Evolutionary conservation across 2,113 vertebrate species (phyloP).

Genomic region (Lagopus leucura): DNA sequence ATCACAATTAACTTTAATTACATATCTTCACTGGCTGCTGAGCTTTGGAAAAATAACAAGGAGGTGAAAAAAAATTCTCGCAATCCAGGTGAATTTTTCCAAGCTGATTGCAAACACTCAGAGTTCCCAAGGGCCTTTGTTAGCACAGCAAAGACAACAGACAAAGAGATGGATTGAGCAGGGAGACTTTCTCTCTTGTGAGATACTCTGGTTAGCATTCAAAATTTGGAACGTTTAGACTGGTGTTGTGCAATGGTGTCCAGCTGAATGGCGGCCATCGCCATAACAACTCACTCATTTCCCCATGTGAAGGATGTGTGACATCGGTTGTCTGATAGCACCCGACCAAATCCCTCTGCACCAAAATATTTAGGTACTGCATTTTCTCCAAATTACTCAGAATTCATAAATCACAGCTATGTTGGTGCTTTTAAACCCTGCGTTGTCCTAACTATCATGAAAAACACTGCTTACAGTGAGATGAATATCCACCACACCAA

Average conservation of each 20-base stretch:
- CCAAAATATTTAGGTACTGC: not conserved
- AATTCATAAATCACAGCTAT: not conserved
- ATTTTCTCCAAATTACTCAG: not conserved
- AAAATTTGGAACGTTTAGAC: not conserved
- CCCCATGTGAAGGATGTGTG: not conserved
- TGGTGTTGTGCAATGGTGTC: not conserved
- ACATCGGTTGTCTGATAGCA: not conserved
- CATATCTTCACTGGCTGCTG: not conserved
- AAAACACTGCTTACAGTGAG: not conserved
- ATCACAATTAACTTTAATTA: slow-evolving; percentile 29
- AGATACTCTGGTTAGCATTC: not conserved
- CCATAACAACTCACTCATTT: not conserved
- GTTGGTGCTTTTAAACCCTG: not conserved
- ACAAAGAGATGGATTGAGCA: not conserved
- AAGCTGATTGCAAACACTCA: slow-evolving; percentile 29
- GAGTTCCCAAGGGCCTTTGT: slow-evolving; percentile 28
- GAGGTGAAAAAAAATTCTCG: not conserved
- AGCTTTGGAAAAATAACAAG: slow-evolving; percentile 4
- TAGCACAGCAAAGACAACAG: not conserved
- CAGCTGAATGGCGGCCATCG: not conserved
- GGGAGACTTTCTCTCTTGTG: not conserved
- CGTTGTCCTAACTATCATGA: not conserved
- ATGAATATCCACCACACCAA: not conserved
- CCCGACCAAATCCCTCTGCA: fast-evolving
- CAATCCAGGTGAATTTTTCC: slow-evolving; percentile 42